A percentile compares a stretch with the other conserved stretches of the same genome.
Conservation (phyloP, 2,797 vertebrate genomes). For the Takifugu ocellatus region DNA sequence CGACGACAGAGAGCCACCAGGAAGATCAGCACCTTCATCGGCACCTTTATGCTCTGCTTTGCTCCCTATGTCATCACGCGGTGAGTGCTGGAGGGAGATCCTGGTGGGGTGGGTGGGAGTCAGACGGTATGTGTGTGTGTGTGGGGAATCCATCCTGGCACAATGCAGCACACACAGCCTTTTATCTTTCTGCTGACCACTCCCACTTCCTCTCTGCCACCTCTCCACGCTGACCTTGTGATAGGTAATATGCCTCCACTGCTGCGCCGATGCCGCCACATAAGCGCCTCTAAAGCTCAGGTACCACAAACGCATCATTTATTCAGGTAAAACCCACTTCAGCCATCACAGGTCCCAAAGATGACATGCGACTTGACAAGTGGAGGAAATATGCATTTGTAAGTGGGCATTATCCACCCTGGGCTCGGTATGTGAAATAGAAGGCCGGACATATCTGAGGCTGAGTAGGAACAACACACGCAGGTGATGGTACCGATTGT, state of each 20-base stretch:
- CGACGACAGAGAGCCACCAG: constrained; percentile 88
- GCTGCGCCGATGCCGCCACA: constrained; percentile 53
- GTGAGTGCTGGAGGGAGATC: constrained; percentile 65
- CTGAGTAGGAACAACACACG: too few species aligned
- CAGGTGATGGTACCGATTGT: too few species aligned
- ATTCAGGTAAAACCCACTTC: constrained; percentile 17
- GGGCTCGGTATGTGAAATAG: too few species aligned
- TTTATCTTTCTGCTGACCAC: constrained; percentile 31
- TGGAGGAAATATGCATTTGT: too few species aligned
- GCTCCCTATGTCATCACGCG: constrained; percentile 95
- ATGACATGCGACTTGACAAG: background rate
- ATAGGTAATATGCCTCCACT: constrained; percentile 68
- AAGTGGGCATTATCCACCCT: too few species aligned
- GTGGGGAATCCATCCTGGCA: constrained; percentile 6
- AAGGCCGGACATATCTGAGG: too few species aligned
- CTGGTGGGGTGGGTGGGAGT: too few species aligned
- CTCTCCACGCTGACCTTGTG: constrained; percentile 68
- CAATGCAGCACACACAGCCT: constrained; percentile 13
- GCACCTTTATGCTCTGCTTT: constrained; percentile 94
- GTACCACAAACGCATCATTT: constrained; percentile 48
- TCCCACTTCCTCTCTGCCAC: constrained; percentile 6
- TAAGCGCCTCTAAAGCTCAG: constrained; percentile 60
- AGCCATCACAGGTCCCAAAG: constrained; percentile 27
- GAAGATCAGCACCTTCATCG: constrained; percentile 97
- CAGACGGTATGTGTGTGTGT: background rate